A percentile compares a stretch with the other conserved stretches of the same genome.
Conservation (phyloP, 2,888 invertebrate genomes). For the Polydesmus complanatus region DNA sequence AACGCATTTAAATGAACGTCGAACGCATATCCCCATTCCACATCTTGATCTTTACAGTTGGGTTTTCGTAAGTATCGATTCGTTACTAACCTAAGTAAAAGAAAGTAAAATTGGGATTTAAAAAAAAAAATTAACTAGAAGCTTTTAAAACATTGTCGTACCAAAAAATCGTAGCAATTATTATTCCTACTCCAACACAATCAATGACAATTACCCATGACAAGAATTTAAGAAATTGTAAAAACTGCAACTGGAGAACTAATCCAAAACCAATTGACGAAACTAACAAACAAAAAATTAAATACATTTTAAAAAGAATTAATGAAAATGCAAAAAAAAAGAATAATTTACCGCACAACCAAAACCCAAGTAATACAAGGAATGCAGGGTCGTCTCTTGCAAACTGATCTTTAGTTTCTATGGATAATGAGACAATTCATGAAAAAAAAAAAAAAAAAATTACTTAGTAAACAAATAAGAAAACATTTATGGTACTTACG, state of each 20-base stretch:
- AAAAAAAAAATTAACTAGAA: background rate
- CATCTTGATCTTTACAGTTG: conserved; percentile 51
- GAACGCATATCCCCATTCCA: conserved; percentile 98
- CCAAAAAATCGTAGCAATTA: conserved; percentile 82
- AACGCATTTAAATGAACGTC: conserved; percentile 98
- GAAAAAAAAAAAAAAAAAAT: background rate
- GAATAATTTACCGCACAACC: conserved; percentile 46
- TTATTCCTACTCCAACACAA: conserved; percentile 73
- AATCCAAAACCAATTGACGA: conserved; percentile 81
- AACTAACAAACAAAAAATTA: conserved; percentile 42
- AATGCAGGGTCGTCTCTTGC: conserved; percentile 98
- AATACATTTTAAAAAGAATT: conserved; percentile 19
- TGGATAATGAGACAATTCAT: too few species aligned
- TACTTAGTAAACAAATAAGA: too few species aligned
- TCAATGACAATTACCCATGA: conserved; percentile 87
- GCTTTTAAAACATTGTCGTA: conserved; percentile 31
- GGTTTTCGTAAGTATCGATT: conserved; percentile 61
- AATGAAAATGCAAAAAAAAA: conserved; percentile 33
- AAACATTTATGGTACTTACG: too few species aligned
- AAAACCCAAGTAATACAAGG: conserved; percentile 72
- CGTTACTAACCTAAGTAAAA: conserved; percentile 57
- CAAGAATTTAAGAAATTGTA: conserved; percentile 59
- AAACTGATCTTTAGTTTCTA: conserved; percentile 96
- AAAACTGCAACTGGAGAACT: conserved; percentile 48
- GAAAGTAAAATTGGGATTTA: background rate